Conservation (phyloP, 2,797 vertebrate species). For the Coreius guichenoti region DNA sequence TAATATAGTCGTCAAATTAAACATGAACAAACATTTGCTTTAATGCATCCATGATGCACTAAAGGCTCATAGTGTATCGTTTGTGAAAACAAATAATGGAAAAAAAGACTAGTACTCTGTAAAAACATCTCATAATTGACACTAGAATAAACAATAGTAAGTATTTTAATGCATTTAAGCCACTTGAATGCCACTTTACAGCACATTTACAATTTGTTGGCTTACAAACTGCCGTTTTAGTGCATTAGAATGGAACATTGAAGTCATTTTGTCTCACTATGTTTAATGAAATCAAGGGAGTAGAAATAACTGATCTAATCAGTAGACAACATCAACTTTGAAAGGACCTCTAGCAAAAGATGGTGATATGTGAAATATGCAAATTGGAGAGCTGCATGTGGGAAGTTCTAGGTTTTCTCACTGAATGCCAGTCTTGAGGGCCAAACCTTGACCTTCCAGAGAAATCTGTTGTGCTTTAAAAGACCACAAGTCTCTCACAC, state of each 20-base stretch:
- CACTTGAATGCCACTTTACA: not conserved
- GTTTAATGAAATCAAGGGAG: slow-evolving; percentile 3
- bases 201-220: slow-evolving; percentile 1
- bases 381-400: slow-evolving; percentile 34
- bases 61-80: not conserved
- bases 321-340: slow-evolving; percentile 1
- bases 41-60: not conserved
- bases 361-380: slow-evolving; percentile 26
- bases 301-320: not conserved
- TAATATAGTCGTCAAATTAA: slow-evolving; percentile 18
- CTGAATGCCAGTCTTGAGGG: slow-evolving; percentile 56
- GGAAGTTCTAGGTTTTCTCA: slow-evolving; percentile 57
- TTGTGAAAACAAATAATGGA: not conserved
- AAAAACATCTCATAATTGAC: not conserved
- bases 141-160: not conserved
- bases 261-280: not conserved
- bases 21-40: slow-evolving; percentile 21
- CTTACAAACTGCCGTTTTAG: not conserved
- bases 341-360: slow-evolving; percentile 1
- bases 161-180: not conserved
- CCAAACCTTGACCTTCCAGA: slow-evolving; percentile 60
- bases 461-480: slow-evolving; percentile 58
- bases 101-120: not conserved
- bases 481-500: slow-evolving; percentile 52
- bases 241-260: slow-evolving; percentile 29